Base-by-base conservation (phyloP, 2,113 vertebrate species). In the Cephalopholis sonnerati region DNA sequence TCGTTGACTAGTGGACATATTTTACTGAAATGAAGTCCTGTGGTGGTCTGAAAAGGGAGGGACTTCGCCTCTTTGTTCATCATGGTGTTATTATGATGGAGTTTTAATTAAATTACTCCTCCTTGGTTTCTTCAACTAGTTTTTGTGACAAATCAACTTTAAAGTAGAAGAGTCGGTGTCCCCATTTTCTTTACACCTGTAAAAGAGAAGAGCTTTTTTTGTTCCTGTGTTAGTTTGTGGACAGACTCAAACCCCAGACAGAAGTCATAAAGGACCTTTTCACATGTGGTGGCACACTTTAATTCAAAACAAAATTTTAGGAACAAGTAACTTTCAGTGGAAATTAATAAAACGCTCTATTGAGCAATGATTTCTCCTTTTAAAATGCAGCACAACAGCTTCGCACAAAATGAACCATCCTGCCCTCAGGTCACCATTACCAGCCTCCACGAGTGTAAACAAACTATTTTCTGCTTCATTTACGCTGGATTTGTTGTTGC, bases 381-480 rank as follows among this genome's bases (percentile, higher is more conserved):
- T 39, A 70, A 55, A 70, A 70, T 55, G 51, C 48, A 9, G 22
- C 48, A 22, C 24, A 51, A 2, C 48, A 68, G 46, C 65, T 20
- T 29, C 1, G 11, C 17, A 1, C 18, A 32, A 7, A 54, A 11
- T 50, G 3, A 74, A 32, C 41, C 20, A 5, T 17, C 2, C 25
- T 7, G 44, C 44, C 72, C 27, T 62, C 58, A n/a, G 58, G 58
- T 74, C 25, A 62, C 41, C 18, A 29, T 29, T 48, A 59, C 9
- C 39, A 22, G 54, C 44, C 57, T 50, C 57, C 44, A 62, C 41
- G 8, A 9, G 25, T 62, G 17, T n/a, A 50, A 50, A 62, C 71
- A 74, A 74, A 50, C 44, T 18, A 4, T 50, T n/a, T 24, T 36
- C 44, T 74, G 25, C 71, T 24, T 74, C 44, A 24, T 74, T 54